Percentiles rank a stretch among this genome's conserved stretches.
Conservation (phyloP, 2,797 vertebrate genomes). For the Pseudochirops corinnae region DNA sequence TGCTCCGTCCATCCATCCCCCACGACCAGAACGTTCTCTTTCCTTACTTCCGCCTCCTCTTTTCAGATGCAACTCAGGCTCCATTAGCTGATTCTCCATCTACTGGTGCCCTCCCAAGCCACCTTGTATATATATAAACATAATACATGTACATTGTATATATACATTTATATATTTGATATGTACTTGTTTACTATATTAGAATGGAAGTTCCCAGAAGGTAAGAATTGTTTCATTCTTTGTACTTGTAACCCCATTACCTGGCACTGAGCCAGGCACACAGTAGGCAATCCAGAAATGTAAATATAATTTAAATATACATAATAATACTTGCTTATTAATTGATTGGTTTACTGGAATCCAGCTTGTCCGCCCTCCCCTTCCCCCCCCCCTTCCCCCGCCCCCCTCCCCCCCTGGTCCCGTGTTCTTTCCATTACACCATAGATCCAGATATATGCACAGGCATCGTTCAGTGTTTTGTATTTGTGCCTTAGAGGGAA, state of each 20-base stretch:
- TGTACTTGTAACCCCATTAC: background rate
- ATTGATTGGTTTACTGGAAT: background rate
- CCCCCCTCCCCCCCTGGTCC: too few relatives aligned
- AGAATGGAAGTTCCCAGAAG: background rate
- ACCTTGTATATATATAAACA: background rate
- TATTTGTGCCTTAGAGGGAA: background rate
- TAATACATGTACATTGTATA: background rate
- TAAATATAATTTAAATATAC: too few relatives aligned
- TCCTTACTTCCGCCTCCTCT: background rate
- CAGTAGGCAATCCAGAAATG: background rate
- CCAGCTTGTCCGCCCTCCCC: background rate
- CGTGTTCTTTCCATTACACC: background rate
- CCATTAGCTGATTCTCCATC: background rate
- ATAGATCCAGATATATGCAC: background rate
- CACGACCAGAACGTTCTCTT: background rate
- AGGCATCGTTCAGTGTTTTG: background rate
- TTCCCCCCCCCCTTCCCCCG: too few relatives aligned
- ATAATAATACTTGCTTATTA: background rate
- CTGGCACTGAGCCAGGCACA: background rate
- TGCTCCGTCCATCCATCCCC: background rate
- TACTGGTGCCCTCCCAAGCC: background rate
- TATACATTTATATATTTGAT: background rate
- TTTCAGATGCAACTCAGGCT: background rate
- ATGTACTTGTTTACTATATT: background rate
- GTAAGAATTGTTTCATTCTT: background rate